These are phyloP conservation scores for Gadus macrocephalus DNA, from an alignment of 2,113 vertebrate species.

Conservation along the genomic window DNA sequence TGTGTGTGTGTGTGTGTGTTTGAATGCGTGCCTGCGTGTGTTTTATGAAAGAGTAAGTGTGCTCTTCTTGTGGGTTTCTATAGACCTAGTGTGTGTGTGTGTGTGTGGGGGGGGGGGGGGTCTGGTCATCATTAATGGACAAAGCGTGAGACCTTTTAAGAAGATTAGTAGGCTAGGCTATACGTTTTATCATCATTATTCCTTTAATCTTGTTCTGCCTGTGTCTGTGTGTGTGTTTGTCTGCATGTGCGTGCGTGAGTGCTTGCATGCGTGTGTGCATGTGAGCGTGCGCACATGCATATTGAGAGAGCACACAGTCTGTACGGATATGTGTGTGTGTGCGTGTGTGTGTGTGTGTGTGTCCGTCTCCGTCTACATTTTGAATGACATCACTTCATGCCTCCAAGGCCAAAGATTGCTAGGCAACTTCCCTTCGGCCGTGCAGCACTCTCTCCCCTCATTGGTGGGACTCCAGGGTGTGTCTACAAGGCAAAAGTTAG, in stretches of 20 bases:
- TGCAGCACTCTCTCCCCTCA: constrained; percentile 37
- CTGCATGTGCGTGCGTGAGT: constrained; percentile 30
- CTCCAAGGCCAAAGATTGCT: constrained; percentile 75
- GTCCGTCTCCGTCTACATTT: constrained; percentile 35
- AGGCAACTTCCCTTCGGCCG: constrained; percentile 65
- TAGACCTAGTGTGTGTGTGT: background rate
- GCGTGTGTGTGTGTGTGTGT: constrained; percentile 9
- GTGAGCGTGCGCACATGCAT: constrained; percentile 26
- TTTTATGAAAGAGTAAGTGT: background rate
- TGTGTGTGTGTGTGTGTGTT: background rate
- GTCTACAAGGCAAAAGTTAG: too few species aligned
- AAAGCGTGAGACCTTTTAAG: constrained; percentile 52
- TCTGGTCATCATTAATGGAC: constrained; percentile 55
- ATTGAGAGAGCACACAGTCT: background rate
- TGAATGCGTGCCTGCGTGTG: background rate
- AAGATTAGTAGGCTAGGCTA: constrained; percentile 56
- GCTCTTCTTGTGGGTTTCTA: background rate
- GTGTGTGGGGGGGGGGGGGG: constrained; percentile 3
- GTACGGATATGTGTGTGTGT: background rate
- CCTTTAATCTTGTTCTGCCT: constrained; percentile 22
- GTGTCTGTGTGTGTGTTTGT: constrained; percentile 12
- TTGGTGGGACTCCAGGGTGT: background rate
- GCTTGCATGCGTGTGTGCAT: constrained; percentile 20
- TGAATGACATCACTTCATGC: constrained; percentile 58
- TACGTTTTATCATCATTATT: constrained; percentile 53